Conservation (phyloP, 37 sponge, comb jelly and placozoan species). For the Geodia barretti region DNA sequence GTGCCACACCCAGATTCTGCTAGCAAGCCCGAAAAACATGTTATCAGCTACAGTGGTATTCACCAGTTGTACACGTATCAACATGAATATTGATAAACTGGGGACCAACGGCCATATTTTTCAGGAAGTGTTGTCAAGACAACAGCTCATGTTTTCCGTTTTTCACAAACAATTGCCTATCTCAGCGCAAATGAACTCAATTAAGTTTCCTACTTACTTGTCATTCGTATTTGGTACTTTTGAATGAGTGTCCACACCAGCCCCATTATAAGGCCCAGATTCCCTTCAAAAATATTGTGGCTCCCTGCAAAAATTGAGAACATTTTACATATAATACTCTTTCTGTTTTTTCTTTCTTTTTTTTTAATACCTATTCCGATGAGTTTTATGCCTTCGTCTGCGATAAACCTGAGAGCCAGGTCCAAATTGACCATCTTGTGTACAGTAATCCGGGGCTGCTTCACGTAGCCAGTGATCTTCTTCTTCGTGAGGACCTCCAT, state of each 20-base stretch:
- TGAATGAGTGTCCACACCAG: slow-evolving; percentile 85
- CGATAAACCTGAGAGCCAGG: slow-evolving; percentile 55
- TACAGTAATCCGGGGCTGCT: slow-evolving; percentile 58
- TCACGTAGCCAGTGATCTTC: slow-evolving; percentile 41
- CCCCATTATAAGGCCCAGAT: slow-evolving; percentile 69
- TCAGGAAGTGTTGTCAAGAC: no score
- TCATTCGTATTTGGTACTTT: slow-evolving; percentile 73
- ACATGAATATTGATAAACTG: no score
- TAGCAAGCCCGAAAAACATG: no score
- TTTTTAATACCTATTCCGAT: slow-evolving; percentile 77
- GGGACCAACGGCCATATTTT: no score
- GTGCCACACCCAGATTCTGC: no score
- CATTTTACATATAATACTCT: not conserved
- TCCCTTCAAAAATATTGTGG: slow-evolving; percentile 66
- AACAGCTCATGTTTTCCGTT: no score
- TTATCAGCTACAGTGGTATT: no score
- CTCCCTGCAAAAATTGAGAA: slow-evolving; percentile 40
- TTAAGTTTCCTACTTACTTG: slow-evolving; percentile 8
- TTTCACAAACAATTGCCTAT: no score
- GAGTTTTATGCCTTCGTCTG: slow-evolving; percentile 44
- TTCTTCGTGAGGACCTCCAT: slow-evolving; percentile 63
- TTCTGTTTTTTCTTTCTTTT: not conserved
- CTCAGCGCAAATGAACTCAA: no score
- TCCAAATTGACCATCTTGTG: slow-evolving; percentile 75
- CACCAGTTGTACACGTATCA: no score